These are phyloP conservation scores for cattle (Bos taurus) DNA, from an alignment of 2,113 vertebrate species.

Conservation along the genomic window DNA sequence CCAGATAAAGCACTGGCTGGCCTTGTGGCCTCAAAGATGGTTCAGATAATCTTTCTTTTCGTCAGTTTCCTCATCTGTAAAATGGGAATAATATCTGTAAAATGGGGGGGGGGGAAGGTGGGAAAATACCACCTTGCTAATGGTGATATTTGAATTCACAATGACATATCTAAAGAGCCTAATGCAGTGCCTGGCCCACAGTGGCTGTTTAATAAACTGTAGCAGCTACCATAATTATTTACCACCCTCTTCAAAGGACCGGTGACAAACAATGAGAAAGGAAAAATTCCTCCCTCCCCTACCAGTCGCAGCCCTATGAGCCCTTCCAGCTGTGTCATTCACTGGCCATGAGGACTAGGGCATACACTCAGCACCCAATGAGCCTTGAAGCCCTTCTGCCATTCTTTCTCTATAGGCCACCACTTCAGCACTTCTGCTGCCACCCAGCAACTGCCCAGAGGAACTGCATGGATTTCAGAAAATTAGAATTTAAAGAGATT, in stretches of 20 bases:
- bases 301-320: not conserved
- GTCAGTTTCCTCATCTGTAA: not conserved
- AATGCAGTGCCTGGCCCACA: not conserved
- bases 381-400: not conserved
- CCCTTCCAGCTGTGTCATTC: not conserved
- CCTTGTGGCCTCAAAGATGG: not conserved
- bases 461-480: constrained; percentile 41
- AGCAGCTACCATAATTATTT: not conserved
- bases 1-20: not conserved
- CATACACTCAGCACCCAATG: not conserved
- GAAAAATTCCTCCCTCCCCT: not conserved
- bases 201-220: not conserved
- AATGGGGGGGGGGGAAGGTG: too few species aligned
- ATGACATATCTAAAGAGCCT: not conserved
- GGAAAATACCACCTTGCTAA: not conserved
- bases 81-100: not conserved
- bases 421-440: constrained; percentile 48
- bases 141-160: not conserved
- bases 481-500: not conserved
- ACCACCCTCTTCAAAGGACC: not conserved
- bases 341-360: not conserved
- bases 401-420: not conserved
- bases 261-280: not conserved
- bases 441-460: constrained; percentile 56
- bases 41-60: not conserved